Evolutionary conservation across 2,888 invertebrate species (phyloP), one percentile per base, ranked within the genome.

Genomic region (Macrosoma leucophasiata): DNA sequence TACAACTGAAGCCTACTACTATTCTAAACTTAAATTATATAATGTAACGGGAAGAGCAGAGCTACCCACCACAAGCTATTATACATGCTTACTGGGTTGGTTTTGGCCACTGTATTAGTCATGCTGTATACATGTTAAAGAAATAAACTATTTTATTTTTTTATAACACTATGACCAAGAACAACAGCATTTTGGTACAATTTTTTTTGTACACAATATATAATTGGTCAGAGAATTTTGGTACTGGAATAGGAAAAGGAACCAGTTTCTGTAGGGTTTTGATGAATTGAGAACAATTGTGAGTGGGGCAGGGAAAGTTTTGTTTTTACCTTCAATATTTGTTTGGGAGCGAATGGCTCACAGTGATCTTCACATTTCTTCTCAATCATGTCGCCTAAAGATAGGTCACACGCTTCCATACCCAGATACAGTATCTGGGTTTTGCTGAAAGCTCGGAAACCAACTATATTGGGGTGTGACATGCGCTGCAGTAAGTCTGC

Each of bases 401-500:
- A 92, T 15, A 86, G 65, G 29, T 88, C 88, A 57, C 93, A 91
- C 32, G 91, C 89, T 62, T 95, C 95, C 90, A 95, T 91, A 0
- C 91, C 93, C 30, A 95, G 69, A 36, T 90, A 89, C 33, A 89
- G 79, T 39, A 88, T 86, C 28, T 75, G 68, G 0, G 77, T 69
- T 33, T 87, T 86, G 3, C 81, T 68, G 22, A 87, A 78, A 0
- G 85, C 86, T 5, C 88, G 70, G 58, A 91, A 95, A 0, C 95
- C 95, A 5, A 95, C 90, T 33, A 95, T 91, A 55, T 95, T 93
- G 0, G 93, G 92, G 71, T 95, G 95, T 1, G 88, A 87, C 48
- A 95, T 86, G 20, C 62, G 75, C 58, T 84, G 70, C 9, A 95
- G 74, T 25, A 94, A 81, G 11, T 89, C 86, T 0, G 93, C 94